Conservation (phyloP, 2,888 invertebrate genomes). For the Parascotia fuliginaria region DNA sequence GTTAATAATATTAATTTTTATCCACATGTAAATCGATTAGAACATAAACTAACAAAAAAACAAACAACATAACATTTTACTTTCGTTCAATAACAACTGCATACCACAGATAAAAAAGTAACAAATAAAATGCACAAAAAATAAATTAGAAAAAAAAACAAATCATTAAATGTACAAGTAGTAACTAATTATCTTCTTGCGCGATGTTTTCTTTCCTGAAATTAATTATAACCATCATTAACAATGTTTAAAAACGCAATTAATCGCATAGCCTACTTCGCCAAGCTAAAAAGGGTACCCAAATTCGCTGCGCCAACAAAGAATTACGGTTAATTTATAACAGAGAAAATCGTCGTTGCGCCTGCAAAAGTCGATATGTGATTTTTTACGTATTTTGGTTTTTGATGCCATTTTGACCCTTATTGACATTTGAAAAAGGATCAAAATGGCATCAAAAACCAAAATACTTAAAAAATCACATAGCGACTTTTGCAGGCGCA, state of each 20-base stretch:
- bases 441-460: no score
- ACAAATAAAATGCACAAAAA: constrained; percentile 71
- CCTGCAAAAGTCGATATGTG: no score
- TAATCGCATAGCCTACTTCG: constrained; percentile 23
- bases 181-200: constrained; percentile 48
- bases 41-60: constrained; percentile 24
- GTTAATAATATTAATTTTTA: constrained; percentile 2
- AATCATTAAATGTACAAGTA: constrained; percentile 25
- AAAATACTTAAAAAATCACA: no score
- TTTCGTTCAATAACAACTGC: constrained; percentile 28
- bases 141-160: constrained; percentile 52
- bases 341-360: no score
- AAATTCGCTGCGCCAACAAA: constrained; percentile 26
- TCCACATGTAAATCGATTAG: constrained; percentile 23
- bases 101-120: constrained; percentile 40
- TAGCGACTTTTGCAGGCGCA: no score
- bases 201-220: constrained; percentile 64
- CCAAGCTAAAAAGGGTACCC: constrained; percentile 40
- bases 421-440: no score
- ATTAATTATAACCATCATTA: constrained; percentile 43
- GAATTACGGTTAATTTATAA: no score
- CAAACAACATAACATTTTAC: constrained; percentile 42
- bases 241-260: no score
- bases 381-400: no score
- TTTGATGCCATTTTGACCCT: no score